Evolutionary conservation across 2,797 vertebrate species (phyloP).

Genomic region (Poecile montanus): DNA sequence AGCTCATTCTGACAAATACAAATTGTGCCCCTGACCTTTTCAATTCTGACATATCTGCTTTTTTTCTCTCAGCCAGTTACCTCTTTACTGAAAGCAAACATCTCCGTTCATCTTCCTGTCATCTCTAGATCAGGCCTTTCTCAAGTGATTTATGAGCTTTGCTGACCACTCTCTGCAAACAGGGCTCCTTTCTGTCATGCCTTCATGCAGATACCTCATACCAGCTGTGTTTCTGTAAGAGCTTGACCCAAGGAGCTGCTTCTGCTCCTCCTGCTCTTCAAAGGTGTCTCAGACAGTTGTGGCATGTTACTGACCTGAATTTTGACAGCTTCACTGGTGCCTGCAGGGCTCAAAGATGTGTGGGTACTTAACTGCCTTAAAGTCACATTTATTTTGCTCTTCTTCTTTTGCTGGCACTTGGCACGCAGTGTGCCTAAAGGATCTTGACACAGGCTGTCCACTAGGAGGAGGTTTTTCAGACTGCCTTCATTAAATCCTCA

Average conservation of each 20-base stretch:
- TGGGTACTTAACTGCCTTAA: not conserved
- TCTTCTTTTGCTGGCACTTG: not conserved
- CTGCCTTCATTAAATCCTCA: not conserved
- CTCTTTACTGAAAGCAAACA: constrained; percentile 16
- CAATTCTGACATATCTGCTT: not conserved
- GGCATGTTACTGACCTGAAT: not conserved
- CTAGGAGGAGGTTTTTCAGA: not conserved
- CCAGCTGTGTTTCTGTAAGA: not conserved
- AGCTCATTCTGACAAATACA: constrained; percentile 2
- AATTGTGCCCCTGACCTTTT: constrained; percentile 38
- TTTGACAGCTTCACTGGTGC: not conserved
- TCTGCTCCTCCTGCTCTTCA: not conserved
- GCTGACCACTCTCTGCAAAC: not conserved
- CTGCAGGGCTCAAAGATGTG: not conserved
- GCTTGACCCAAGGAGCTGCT: not conserved
- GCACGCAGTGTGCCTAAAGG: not conserved
- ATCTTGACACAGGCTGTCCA: not conserved
- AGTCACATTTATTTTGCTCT: not conserved
- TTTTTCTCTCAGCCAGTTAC: not conserved
- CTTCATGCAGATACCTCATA: not conserved
- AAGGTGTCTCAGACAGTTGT: not conserved
- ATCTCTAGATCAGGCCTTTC: not conserved
- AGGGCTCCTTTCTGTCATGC: not conserved
- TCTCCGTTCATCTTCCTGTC: constrained; percentile 47
- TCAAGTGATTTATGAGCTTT: not conserved